phyloP scores from a whole-genome alignment of 1,140 invertebrate genomes.

The Antheraea mylitta region DNA sequence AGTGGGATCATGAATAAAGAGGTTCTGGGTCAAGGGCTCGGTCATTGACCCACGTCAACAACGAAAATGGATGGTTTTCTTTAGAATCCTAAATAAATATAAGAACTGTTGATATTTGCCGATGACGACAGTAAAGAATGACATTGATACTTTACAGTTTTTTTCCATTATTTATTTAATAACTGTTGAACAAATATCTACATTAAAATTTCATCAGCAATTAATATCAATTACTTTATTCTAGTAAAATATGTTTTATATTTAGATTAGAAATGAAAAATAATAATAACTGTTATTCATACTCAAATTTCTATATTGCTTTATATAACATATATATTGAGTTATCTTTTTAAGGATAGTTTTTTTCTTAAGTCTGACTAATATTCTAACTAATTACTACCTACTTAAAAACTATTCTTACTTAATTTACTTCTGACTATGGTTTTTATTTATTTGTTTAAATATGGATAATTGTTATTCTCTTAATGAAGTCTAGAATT shows the following conservation, averaged over 20 bases:
- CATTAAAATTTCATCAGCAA: too few species aligned
- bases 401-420: too few species aligned
- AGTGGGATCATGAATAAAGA: background rate
- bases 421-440: too few species aligned
- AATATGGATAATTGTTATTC: background rate
- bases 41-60: slow-evolving; percentile 43
- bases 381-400: background rate
- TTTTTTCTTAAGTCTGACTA: too few species aligned
- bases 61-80: background rate
- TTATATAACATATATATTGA: too few species aligned
- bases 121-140: background rate
- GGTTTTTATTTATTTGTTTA: background rate
- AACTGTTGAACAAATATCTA: too few species aligned
- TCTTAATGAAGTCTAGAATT: background rate
- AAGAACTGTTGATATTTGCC: background rate
- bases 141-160: background rate
- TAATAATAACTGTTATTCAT: too few species aligned
- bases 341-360: too few species aligned
- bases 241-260: too few species aligned
- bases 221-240: too few species aligned
- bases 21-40: slow-evolving; percentile 50
- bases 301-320: too few species aligned
- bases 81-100: background rate
- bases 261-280: too few species aligned
- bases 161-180: background rate